Percentiles rank a stretch among this genome's conserved stretches.
These are phyloP conservation scores for Acanthochromis polyacanthus DNA, from an alignment of 2,113 vertebrate species.

Conservation along the genomic window DNA sequence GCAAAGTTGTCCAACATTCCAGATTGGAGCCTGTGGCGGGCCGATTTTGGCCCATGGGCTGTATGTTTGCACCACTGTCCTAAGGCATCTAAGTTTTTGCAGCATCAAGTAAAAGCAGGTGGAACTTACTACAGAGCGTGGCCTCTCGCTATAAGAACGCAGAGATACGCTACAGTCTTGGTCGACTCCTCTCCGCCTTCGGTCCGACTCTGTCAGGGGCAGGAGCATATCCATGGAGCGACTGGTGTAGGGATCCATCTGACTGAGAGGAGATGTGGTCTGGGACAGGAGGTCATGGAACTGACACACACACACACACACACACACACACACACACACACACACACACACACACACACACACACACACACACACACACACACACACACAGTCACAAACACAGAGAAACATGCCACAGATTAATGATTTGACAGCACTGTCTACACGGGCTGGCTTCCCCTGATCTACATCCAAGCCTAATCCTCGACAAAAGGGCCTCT, in stretches of 20 bases:
- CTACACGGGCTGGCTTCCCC: slow-evolving; percentile 37
- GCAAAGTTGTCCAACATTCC: too few relatives aligned
- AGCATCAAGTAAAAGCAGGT: slow-evolving; percentile 5
- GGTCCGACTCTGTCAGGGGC: slow-evolving; percentile 84
- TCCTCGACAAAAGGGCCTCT: slow-evolving; percentile 55
- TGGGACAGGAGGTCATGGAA: slow-evolving; percentile 94
- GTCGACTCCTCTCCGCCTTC: slow-evolving; percentile 86
- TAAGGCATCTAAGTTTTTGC: too few relatives aligned
- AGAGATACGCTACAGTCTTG: slow-evolving; percentile 83
- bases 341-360: slow-evolving; percentile 33
- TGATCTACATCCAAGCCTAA: slow-evolving; percentile 61
- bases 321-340: slow-evolving; percentile 28
- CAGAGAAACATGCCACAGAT: slow-evolving; percentile 40
- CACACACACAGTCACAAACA: slow-evolving; percentile 22
- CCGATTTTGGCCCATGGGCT: too few relatives aligned
- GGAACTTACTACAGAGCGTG: slow-evolving; percentile 78
- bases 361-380: too few relatives aligned
- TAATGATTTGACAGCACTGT: slow-evolving; percentile 51
- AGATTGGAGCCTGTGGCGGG: too few relatives aligned
- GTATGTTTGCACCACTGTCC: too few relatives aligned
- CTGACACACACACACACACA: slow-evolving; percentile 75
- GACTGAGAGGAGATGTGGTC: slow-evolving; percentile 89
- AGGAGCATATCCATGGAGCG: slow-evolving; percentile 92
- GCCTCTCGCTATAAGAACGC: slow-evolving; percentile 85
- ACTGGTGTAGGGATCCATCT: slow-evolving; percentile 90